Base-by-base conservation (phyloP, 2,888 invertebrate genomes). In the Aphodius sticticus region DNA sequence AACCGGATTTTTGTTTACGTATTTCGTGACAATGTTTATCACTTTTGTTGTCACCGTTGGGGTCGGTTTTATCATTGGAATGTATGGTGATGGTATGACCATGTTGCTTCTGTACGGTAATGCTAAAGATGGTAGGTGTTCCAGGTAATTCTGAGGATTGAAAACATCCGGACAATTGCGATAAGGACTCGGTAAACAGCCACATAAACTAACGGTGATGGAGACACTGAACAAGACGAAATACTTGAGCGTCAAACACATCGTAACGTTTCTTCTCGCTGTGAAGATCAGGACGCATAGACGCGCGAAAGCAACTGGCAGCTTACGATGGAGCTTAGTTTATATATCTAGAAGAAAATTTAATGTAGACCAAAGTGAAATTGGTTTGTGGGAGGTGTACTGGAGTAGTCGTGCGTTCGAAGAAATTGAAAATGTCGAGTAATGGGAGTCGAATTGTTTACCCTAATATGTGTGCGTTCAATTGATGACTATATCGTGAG, bases 21-120 rank as follows among this genome's bases (percentile, higher is more conserved):
- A 89, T 81, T 86, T 87, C 5, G 88, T 89, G 36, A 88, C 86
- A 6, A 89, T 83, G 78, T 84, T 87, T 53, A 89, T 83, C 71
- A 88, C 87, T 84, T 87, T 88, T 4, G 88, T 88, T n/a, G 87
- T 86, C 14, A 84, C 76, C 69, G 86, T 87, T 15, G 88, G 86
- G 2, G 88, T 84, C 6, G 88, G 88, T 79, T 85, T 85, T 78
- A 89, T 87, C 70, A 77, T 72, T 76, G 69, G 81, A 6, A 76
- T 26, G 74, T 81, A 82, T 35, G 81, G 81, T 7, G 77, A 77
- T 69, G 87, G 87, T n/a, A 88, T 86, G 6, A 84, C 82, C 53
- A 88, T 78, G 80, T 85, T 85, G 82, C 84, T 85, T 69, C 87
- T 78, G 83, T 88, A 88, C 53, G 88, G 88, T 81, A 88, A 78